phyloP scores from a whole-genome alignment of 2,888 invertebrate genomes.

The Galerucella pusilla region DNA sequence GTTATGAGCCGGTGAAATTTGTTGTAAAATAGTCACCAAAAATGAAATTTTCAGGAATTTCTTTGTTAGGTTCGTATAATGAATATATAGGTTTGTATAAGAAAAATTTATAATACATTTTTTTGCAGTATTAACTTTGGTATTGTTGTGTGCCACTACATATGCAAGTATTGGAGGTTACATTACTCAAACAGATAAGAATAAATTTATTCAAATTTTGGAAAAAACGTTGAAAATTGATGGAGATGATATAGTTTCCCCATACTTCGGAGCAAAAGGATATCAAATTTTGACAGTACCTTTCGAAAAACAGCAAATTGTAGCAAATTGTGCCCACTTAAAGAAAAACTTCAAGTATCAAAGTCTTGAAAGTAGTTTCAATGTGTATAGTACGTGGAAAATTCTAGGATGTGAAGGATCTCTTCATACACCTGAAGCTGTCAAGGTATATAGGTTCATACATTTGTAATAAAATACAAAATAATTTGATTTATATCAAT shows the following conservation, averaged over 20 bases:
- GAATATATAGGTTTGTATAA: conserved; percentile 1
- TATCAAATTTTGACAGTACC: conserved; percentile 74
- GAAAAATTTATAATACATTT: conserved; percentile 1
- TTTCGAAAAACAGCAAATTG: conserved; percentile 67
- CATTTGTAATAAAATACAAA: background rate
- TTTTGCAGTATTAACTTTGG: conserved; percentile 44
- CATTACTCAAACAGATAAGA: conserved; percentile 56
- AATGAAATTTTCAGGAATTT: conserved; percentile 44
- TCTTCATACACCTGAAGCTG: conserved; percentile 54
- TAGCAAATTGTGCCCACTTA: conserved; percentile 65
- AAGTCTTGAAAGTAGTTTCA: conserved; percentile 54
- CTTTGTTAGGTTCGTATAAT: conserved; percentile 45
- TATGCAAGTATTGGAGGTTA: conserved; percentile 62
- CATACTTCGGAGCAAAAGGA: conserved; percentile 82
- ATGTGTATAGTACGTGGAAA: conserved; percentile 56
- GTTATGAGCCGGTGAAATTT: conserved; percentile 52
- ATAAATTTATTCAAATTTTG: conserved; percentile 57
- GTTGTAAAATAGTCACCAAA: conserved; percentile 33
- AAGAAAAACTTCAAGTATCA: conserved; percentile 56
- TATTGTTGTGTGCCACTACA: conserved; percentile 42
- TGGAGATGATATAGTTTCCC: conserved; percentile 71
- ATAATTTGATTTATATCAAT: conserved; percentile 13
- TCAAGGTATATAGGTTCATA: conserved; percentile 65
- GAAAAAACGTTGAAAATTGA: conserved; percentile 54
- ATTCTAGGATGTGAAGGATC: conserved; percentile 57